Base-by-base conservation (phyloP, 2,888 invertebrate genomes). In the Troides oblongomaculatus region DNA sequence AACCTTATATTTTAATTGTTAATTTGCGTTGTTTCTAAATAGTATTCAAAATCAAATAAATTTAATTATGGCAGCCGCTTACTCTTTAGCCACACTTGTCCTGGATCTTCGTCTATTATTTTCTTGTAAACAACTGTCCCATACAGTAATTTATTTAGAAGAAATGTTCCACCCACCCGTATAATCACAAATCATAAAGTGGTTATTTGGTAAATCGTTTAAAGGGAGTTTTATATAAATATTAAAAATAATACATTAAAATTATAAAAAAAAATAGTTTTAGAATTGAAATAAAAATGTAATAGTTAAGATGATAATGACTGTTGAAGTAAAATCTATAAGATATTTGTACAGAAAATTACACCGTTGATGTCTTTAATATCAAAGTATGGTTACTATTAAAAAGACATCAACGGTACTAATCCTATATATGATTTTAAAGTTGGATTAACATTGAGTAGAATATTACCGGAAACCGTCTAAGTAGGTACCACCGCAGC, bases 291-390 rank as follows among this genome's bases (percentile, higher is more conserved):
- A 46, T 46, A 46, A 46, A 14, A 14, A 14, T 46, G 1, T 14
- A 46, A 46, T 46, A 12, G 1, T 46, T 14, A 14, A 10, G 39
- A 39, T 14, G 46, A 46, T 46, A 46, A 14, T 12, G 12, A 8
- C 23, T 3, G 23, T 58, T 58, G 23, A 58, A 25, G 21, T 58
- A 58, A 58, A 21, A 58, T 58, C 1, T 23, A 58, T 12, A 23
- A 23, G 8, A 14, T 1, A 14, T n/a, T 1, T 58, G n/a, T 7
- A n/a, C 18, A 50, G 53, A 63, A 57, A 30, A 70, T 21, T 64
- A 62, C 43, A 70, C 66, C 88, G 88, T 89, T 87, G 84, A 89
- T 79, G 84, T 89, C 88, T 89, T 86, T 84, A 78, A 64, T 76
- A 83, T 78, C 75, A 74, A 73, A 75, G 69, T 70, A 66, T 71